A percentile compares a stretch with the other conserved stretches of the same genome.
Evolutionary conservation across 2,888 invertebrate species (phyloP).

Genomic region (Schrankia costaestrigalis): DNA sequence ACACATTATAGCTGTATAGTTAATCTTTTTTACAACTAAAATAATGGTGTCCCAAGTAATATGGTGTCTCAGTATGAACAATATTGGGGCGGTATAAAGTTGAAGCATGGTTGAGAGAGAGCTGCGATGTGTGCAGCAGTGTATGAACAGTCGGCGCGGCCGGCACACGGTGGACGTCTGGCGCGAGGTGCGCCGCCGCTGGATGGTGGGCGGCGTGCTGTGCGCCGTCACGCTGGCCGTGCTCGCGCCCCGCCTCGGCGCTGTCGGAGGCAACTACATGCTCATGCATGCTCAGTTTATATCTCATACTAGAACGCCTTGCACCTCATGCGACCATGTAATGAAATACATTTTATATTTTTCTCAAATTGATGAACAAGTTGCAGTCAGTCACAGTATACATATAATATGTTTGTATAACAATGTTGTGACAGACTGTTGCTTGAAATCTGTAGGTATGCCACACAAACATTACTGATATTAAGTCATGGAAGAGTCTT

Average conservation of each 20-base stretch:
- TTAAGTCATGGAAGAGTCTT: too few relatives aligned
- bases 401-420: too few relatives aligned
- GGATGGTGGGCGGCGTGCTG: constrained; percentile 60
- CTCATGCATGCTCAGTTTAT: constrained; percentile 55
- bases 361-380: background rate
- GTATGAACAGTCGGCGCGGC: background rate
- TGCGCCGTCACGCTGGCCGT: constrained; percentile 52
- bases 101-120: too few relatives aligned
- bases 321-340: constrained; percentile 64
- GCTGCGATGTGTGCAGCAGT: background rate
- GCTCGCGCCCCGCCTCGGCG: constrained; percentile 55
- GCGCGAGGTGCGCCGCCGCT: constrained; percentile 48
- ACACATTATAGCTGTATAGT: too few relatives aligned
- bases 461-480: too few relatives aligned
- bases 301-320: constrained; percentile 65
- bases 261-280: constrained; percentile 72
- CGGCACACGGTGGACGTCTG: constrained; percentile 49
- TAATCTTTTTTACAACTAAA: too few relatives aligned
- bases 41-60: too few relatives aligned
- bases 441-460: too few relatives aligned
- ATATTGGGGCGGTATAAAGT: too few relatives aligned
- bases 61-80: too few relatives aligned
- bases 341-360: constrained; percentile 32
- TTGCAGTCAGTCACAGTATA: constrained; percentile 8
- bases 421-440: too few relatives aligned